Evolutionary conservation across 2,113 vertebrate genomes (phyloP).

Genomic region (Aegithalos caudatus): DNA sequence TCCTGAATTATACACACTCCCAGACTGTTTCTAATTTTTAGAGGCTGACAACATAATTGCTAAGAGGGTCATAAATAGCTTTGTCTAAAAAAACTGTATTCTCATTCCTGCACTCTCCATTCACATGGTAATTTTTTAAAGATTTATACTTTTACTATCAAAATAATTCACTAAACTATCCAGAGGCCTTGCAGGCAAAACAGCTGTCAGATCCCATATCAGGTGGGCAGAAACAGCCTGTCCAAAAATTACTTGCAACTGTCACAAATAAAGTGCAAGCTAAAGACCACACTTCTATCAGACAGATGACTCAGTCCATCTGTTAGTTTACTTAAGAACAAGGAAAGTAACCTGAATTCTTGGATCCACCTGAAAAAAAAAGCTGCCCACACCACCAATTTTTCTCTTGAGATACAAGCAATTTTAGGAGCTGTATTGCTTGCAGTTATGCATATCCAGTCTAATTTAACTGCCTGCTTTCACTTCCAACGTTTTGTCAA

Average conservation of each 20-base stretch:
- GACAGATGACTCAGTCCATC: constrained; percentile 56
- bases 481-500: constrained; percentile 34
- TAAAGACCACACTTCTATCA: constrained; percentile 38
- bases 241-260: constrained; percentile 38
- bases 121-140: neutral
- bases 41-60: constrained; percentile 32
- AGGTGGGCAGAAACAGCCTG: neutral
- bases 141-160: neutral
- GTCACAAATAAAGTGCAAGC: constrained; percentile 22
- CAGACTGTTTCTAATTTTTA: constrained; percentile 29
- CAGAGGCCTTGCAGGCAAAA: neutral
- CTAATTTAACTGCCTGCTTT: constrained; percentile 18
- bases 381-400: neutral
- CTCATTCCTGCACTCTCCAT: neutral
- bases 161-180: constrained; percentile 6
- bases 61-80: constrained; percentile 34
- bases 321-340: constrained; percentile 34
- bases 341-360: constrained; percentile 46
- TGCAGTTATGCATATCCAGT: neutral
- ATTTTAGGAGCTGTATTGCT: neutral
- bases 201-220: neutral
- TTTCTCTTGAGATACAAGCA: neutral
- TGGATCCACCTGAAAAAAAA: constrained; percentile 13
- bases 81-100: neutral
- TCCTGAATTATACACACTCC: neutral